Evolutionary conservation across 2,797 vertebrate genomes (phyloP), one percentile per base, ranked within the genome.

Genomic region (Oophaga sylvatica): DNA sequence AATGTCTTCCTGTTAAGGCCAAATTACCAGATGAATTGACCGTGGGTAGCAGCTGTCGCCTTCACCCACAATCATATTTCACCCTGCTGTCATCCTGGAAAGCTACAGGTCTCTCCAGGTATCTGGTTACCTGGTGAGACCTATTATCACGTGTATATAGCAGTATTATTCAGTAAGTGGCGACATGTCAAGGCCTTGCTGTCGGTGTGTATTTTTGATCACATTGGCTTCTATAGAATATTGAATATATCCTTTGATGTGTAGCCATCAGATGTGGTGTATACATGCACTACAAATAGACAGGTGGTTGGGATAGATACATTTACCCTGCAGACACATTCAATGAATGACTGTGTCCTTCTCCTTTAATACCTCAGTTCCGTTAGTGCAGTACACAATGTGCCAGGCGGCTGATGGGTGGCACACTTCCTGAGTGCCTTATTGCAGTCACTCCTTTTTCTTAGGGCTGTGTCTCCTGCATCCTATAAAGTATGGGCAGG

Each of bases 351-450:
- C 41, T 56, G 41, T 57, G 81, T 17, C 31, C 41, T 31, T 59
- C 67, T 70, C 81, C 63, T 70, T 83, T 83, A 70, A 53, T 41
- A 5, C 2, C 12, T 83, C 65, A 57, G 17, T 76, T 56, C 41
- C 2, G 68, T 76, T 31, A 53, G n/a, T n/a, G 80, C 56, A 77
- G 57, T 59, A 63, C 26, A 56, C 22, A 35, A 1, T 56, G 70
- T 83, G 62, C 45, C 80, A 67, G 17, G 45, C 59, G 12, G 81
- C 73, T 79, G 63, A 20, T 53, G 76, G 87, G 87, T 80, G 82
- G 76, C 57, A 56, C 76, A 84, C 80, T 71, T 84, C 75, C 81
- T 59, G 31, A 70, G 75, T 87, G 60, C 86, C 86, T 87, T 82
- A 76, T 82, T 73, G 78, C 85, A 67, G 41, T 48, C 35, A 62